A percentile compares a stretch with the other conserved stretches of the same genome.
Evolutionary conservation across 1,140 invertebrate species (phyloP).

Genomic region (Manduca sexta): DNA sequence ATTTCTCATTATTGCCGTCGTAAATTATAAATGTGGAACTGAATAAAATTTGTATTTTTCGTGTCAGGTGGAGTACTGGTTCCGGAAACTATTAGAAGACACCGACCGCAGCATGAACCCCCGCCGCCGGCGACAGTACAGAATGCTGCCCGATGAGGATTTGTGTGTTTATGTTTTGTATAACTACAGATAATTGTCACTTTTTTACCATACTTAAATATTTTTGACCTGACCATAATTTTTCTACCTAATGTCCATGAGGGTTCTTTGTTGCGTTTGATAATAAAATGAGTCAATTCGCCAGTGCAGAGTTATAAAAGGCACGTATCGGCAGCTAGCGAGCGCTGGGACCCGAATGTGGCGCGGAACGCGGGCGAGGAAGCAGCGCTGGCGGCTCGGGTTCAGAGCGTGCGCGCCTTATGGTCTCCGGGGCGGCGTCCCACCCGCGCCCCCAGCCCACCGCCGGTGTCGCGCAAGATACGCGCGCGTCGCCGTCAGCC

Average conservation of each 20-base stretch:
- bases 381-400: constrained; percentile 43
- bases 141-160: constrained; percentile 52
- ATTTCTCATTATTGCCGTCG: too few relatives aligned
- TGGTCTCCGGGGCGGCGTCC: constrained; percentile 29
- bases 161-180: constrained; percentile 47
- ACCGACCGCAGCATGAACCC: constrained; percentile 38
- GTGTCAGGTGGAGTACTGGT: constrained; percentile 61
- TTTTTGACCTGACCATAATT: too few relatives aligned
- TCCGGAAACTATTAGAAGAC: constrained; percentile 55
- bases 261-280: too few relatives aligned
- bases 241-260: too few relatives aligned
- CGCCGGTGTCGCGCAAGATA: constrained; percentile 43
- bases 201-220: too few relatives aligned
- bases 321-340: constrained; percentile 67
- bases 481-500: constrained; percentile 53
- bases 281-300: too few relatives aligned
- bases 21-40: too few relatives aligned
- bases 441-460: constrained; percentile 35
- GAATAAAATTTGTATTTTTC: neutral
- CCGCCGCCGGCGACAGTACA: constrained; percentile 54
- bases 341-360: constrained; percentile 52
- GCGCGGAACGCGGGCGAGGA: constrained; percentile 42
- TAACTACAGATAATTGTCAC: too few relatives aligned
- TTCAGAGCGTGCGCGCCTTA: constrained; percentile 41
- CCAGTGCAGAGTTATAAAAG: constrained; percentile 26